Percentiles rank a stretch among this genome's conserved stretches.
These are phyloP conservation scores for Cichlasoma orientale DNA, from an alignment of 2,797 vertebrate species.

Conservation along the genomic window DNA sequence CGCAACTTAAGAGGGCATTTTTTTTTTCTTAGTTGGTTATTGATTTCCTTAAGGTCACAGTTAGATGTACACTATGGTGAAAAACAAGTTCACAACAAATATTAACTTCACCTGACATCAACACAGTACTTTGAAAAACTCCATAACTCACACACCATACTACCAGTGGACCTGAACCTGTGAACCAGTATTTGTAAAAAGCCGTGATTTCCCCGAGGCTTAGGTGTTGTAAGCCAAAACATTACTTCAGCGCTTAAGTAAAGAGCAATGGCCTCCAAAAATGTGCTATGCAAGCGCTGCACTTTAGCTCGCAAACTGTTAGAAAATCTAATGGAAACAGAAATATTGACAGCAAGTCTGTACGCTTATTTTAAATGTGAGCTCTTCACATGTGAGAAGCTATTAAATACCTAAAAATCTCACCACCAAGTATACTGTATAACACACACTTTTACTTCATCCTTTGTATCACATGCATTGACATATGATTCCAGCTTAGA, in stretches of 20 bases:
- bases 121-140: conserved; percentile 22
- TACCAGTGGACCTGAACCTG: conserved; percentile 33
- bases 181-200: conserved; percentile 52
- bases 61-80: background rate
- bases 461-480: no score
- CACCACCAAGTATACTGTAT: no score
- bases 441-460: no score
- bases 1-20: background rate
- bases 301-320: background rate
- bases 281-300: background rate
- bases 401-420: background rate
- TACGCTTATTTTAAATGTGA: background rate
- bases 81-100: conserved; percentile 20
- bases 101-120: conserved; percentile 36
- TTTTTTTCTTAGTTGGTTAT: background rate
- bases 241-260: conserved; percentile 17
- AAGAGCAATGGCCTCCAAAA: background rate
- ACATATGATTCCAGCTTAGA: no score
- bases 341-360: background rate
- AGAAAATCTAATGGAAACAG: background rate
- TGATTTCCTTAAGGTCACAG: background rate
- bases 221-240: conserved; percentile 53
- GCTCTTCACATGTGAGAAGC: background rate
- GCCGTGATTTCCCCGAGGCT: conserved; percentile 54
- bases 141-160: background rate